A percentile compares a stretch with the other conserved stretches of the same genome.
phyloP scores from a whole-genome alignment of 2,113 vertebrate species.

The Carettochelys insculpta region DNA sequence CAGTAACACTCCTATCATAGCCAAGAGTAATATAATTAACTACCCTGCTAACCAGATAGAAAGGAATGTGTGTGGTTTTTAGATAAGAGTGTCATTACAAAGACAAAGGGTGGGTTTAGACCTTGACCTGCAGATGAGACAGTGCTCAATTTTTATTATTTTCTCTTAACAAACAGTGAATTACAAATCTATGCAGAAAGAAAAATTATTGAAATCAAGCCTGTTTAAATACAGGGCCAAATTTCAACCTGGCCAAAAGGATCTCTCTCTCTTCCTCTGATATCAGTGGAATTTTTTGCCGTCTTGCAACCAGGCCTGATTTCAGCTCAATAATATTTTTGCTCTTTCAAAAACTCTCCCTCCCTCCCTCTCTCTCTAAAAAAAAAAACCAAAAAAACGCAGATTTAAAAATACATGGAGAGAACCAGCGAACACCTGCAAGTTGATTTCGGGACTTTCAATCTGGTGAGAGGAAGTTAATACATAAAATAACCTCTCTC shows the following conservation, averaged over 20 bases:
- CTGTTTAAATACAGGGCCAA: not conserved
- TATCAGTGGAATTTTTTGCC: not conserved
- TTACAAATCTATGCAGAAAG: not conserved
- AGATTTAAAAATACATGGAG: too few relatives aligned
- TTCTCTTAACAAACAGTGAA: not conserved
- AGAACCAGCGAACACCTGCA: not conserved
- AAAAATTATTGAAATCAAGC: not conserved
- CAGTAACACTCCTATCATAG: not conserved
- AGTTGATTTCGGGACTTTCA: not conserved
- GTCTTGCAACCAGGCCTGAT: not conserved
- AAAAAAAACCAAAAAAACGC: not conserved
- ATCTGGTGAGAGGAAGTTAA: not conserved
- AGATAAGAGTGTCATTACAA: not conserved
- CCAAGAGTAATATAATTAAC: not conserved
- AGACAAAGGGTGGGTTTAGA: not conserved
- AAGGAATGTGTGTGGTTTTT: not conserved
- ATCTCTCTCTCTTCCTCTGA: not conserved
- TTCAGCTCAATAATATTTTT: not conserved
- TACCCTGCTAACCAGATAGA: not conserved
- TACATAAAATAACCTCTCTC: not conserved
- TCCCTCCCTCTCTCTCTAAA: too few relatives aligned
- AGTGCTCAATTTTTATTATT: not conserved
- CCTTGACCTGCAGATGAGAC: not conserved
- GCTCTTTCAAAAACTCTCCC: not conserved
- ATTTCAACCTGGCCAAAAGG: not conserved